These are phyloP conservation scores for Heliconius aoede DNA, from an alignment of 2,888 invertebrate genomes.

Conservation along the genomic window DNA sequence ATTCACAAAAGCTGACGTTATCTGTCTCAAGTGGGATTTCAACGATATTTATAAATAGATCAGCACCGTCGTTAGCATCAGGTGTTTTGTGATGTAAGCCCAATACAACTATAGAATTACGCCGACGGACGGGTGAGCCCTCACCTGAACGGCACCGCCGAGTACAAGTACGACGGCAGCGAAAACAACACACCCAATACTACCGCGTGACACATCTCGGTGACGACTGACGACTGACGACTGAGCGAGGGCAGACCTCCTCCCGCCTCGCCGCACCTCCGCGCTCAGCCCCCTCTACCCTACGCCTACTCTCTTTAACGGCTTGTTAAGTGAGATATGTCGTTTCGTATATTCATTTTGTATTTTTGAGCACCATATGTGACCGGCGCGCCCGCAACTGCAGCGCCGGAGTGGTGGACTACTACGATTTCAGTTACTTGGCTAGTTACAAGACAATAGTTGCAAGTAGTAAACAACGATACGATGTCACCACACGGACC, in stretches of 20 bases:
- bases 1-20: slow-evolving; percentile 11
- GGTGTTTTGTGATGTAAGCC: neutral
- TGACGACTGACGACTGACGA: slow-evolving; percentile 51
- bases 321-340: neutral
- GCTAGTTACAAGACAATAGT: too few species aligned
- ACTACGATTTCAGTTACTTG: too few species aligned
- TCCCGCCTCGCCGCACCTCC: slow-evolving; percentile 34
- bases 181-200: slow-evolving; percentile 77
- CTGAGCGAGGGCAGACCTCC: slow-evolving; percentile 10
- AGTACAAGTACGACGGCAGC: slow-evolving; percentile 75
- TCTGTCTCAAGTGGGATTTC: neutral
- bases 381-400: neutral
- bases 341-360: neutral
- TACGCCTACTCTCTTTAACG: slow-evolving; percentile 28
- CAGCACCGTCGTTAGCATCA: neutral
- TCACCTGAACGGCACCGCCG: slow-evolving; percentile 79
- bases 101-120: neutral
- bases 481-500: too few species aligned
- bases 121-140: slow-evolving; percentile 48
- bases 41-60: slow-evolving; percentile 22
- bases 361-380: neutral
- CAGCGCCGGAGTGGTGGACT: too few species aligned
- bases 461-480: too few species aligned
- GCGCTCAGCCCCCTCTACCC: slow-evolving; percentile 34
- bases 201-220: slow-evolving; percentile 76